Evolutionary conservation across 2,888 invertebrate genomes (phyloP).

Genomic region (Disparrhopalites patrizii): DNA sequence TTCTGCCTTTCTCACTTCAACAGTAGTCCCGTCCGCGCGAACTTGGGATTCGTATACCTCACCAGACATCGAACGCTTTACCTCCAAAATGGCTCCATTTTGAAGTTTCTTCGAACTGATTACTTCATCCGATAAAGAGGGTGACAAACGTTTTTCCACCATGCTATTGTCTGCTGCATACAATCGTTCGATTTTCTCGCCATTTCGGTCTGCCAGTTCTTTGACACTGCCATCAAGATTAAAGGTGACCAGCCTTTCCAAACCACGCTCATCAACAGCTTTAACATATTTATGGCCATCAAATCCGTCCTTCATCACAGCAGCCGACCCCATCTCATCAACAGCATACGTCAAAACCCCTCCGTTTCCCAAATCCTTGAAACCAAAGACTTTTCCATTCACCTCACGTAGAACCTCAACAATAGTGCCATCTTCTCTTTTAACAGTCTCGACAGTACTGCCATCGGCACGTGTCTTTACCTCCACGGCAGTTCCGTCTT

Average conservation of each 20-base stretch:
- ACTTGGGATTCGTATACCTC: background rate
- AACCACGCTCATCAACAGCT: background rate
- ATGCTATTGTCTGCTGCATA: too few relatives aligned
- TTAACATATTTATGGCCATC: background rate
- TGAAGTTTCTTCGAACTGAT: background rate
- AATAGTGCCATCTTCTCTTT: background rate
- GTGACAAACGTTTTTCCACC: background rate
- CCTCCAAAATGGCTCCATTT: constrained; percentile 1
- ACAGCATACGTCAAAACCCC: background rate
- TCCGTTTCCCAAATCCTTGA: background rate
- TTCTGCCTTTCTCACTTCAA: background rate
- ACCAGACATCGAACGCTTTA: background rate
- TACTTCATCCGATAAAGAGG: background rate
- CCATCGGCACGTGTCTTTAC: constrained; percentile 1
- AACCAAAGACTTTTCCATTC: background rate
- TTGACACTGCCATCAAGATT: background rate
- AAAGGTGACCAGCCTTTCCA: background rate
- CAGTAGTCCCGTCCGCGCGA: background rate
- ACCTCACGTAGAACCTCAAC: background rate
- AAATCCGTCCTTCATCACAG: background rate
- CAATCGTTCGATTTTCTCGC: too few relatives aligned
- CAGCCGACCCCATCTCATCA: background rate
- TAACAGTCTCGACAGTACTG: background rate
- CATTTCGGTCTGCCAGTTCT: too few relatives aligned
- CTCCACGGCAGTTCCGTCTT: constrained; percentile 7